These are phyloP conservation scores for Pomacea canaliculata DNA, from an alignment of 2,888 invertebrate species.

Conservation along the genomic window DNA sequence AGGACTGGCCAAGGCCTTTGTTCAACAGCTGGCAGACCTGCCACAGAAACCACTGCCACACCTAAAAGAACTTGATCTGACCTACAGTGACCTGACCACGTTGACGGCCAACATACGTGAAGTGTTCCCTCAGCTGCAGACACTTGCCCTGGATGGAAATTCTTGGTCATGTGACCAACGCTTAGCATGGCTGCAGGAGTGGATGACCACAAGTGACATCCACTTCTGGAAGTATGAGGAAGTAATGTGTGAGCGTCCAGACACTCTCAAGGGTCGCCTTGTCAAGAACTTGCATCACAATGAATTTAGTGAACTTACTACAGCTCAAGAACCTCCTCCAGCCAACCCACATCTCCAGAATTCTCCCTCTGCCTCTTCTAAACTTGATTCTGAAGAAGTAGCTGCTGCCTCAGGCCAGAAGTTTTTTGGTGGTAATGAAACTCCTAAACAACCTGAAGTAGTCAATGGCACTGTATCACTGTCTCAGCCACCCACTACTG, in stretches of 20 bases:
- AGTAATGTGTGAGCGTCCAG: slow-evolving; percentile 70
- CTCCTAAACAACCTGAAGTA: neutral
- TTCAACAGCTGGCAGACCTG: slow-evolving; percentile 25
- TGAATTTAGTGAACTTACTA: slow-evolving; percentile 40
- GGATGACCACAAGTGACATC: slow-evolving; percentile 74
- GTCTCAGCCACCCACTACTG: neutral
- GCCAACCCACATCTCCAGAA: neutral
- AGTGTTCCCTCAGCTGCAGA: slow-evolving; percentile 79
- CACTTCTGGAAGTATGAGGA: slow-evolving; percentile 63
- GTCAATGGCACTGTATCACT: neutral
- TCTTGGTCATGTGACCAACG: slow-evolving; percentile 77
- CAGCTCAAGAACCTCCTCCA: neutral
- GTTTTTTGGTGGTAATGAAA: neutral
- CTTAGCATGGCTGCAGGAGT: slow-evolving; percentile 70
- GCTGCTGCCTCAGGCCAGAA: neutral
- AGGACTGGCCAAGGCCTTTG: slow-evolving; percentile 42
- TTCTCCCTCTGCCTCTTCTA: neutral
- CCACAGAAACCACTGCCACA: slow-evolving; percentile 25
- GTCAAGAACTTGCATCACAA: slow-evolving; percentile 42
- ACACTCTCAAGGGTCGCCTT: slow-evolving; percentile 51
- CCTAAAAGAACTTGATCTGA: slow-evolving; percentile 76
- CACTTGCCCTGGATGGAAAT: slow-evolving; percentile 79
- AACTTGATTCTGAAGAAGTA: neutral
- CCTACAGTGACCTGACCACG: slow-evolving; percentile 76
- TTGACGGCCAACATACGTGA: slow-evolving; percentile 79